phyloP scores from a whole-genome alignment of 2,797 vertebrate species.

The Pristis pectinata region DNA sequence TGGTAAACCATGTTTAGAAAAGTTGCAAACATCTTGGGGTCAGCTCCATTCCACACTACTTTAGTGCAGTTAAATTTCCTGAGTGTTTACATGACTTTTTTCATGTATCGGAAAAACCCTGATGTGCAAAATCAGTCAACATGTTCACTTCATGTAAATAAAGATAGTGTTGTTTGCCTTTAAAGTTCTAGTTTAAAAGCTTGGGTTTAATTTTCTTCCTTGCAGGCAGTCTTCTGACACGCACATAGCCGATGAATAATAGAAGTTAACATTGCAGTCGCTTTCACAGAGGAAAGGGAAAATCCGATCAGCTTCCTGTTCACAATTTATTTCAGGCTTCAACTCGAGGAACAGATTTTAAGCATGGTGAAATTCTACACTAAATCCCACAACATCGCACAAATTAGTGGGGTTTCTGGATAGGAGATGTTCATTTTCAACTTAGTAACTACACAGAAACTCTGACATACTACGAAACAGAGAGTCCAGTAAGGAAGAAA shows the following conservation, averaged over 20 bases:
- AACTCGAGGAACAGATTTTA: background rate
- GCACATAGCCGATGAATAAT: background rate
- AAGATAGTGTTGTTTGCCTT: background rate
- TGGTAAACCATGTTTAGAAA: background rate
- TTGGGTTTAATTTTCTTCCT: background rate
- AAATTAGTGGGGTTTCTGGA: background rate
- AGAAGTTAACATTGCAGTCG: background rate
- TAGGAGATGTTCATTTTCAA: background rate
- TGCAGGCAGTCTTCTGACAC: background rate
- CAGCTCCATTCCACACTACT: background rate
- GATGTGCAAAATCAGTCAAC: background rate
- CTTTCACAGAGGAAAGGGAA: too few relatives aligned
- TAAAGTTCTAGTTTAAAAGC: background rate
- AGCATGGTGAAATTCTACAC: background rate
- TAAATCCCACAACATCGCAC: background rate
- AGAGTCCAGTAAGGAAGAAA: background rate
- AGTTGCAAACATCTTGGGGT: background rate
- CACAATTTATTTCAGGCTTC: background rate
- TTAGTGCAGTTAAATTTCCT: background rate
- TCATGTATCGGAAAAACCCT: background rate
- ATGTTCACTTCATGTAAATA: background rate
- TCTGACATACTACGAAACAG: background rate
- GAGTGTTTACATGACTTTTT: background rate
- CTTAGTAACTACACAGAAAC: background rate
- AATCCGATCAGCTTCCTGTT: background rate